Base-by-base conservation (phyloP, 2,113 vertebrate species). In the Pterocles burchelli region DNA sequence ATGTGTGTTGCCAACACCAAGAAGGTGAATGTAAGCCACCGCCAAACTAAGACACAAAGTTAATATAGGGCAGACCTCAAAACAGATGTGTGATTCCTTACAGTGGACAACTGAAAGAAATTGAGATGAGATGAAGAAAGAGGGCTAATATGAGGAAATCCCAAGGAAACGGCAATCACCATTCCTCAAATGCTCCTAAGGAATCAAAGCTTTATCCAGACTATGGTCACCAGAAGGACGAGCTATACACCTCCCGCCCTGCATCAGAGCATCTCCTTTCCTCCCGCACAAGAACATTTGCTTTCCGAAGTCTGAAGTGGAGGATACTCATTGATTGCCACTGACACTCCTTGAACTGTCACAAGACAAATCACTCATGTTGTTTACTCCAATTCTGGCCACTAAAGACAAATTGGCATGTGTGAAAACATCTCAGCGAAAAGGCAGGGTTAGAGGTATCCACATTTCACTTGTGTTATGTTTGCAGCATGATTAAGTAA, bases 401-500 rank as follows among this genome's bases (percentile, higher is more conserved):
- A 57, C 77, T 91, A 46, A 91, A 82, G 77, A 68, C 85, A 81
- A 91, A 81, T 2, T 52, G 62, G 65, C 36, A 71, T 25, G 31
- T 85, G 89, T 88, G 80, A 43, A 88, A 89, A 83, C n/a, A 86
- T 46, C 89, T 77, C 75, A 26, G 85, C 7, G 16, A 88, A 82
- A 86, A 90, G 55, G 38, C 79, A 78, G 36, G 65, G 90, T 45
- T 52, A 82, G 70, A 90, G 75, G 52, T 88, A 94, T 54, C 89
- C 26, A 12, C 88, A 95, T 89, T 89, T 65, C 38, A 77, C 79
- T 97, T 75, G 75, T 65, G 52, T 66, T 59, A 79, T 67, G 79
- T 91, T 76, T 43, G 38, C 91, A 80, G 87, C 71, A 58, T 0
- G 66, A 92, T 91, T 92, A 95, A 95, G 94, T 96, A 95, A 95